phyloP scores from a whole-genome alignment of 92 coral and sea anemone genomes.

The Porites evermanni region DNA sequence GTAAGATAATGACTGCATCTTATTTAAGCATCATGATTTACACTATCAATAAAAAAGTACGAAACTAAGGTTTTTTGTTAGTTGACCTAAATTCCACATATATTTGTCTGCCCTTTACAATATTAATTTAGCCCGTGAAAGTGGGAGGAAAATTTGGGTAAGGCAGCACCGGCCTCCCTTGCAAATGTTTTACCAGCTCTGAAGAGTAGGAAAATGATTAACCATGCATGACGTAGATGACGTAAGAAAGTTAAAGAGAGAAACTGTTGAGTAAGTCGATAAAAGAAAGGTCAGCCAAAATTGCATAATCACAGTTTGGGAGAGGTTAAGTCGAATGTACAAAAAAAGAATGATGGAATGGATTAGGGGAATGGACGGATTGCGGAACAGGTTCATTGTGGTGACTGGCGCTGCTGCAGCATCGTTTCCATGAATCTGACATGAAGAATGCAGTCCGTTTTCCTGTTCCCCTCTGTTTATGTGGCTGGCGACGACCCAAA shows the following conservation, averaged over 20 bases:
- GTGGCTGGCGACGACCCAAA: no score
- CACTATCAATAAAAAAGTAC: no score
- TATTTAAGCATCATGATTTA: no score
- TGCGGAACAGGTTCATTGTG: neutral
- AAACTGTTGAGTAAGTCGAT: constrained; percentile 11
- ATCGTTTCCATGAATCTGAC: no score
- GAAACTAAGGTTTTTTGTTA: no score
- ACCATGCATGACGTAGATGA: constrained; percentile 3
- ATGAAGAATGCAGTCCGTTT: neutral
- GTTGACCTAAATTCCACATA: no score
- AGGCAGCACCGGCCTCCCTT: neutral
- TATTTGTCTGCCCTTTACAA: no score
- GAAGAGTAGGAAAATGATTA: neutral
- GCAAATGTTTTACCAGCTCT: no score
- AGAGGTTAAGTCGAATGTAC: neutral
- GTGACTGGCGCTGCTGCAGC: neutral
- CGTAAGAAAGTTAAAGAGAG: constrained; percentile 9
- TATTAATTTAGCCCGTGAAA: neutral
- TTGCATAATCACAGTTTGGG: neutral
- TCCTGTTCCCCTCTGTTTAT: no score
- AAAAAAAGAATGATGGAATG: neutral
- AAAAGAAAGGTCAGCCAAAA: neutral
- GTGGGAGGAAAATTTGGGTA: neutral
- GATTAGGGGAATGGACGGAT: neutral
- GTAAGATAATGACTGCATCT: no score